Evolutionary conservation across 2,797 vertebrate species (phyloP).

Genomic region (Pitangus sulphuratus): DNA sequence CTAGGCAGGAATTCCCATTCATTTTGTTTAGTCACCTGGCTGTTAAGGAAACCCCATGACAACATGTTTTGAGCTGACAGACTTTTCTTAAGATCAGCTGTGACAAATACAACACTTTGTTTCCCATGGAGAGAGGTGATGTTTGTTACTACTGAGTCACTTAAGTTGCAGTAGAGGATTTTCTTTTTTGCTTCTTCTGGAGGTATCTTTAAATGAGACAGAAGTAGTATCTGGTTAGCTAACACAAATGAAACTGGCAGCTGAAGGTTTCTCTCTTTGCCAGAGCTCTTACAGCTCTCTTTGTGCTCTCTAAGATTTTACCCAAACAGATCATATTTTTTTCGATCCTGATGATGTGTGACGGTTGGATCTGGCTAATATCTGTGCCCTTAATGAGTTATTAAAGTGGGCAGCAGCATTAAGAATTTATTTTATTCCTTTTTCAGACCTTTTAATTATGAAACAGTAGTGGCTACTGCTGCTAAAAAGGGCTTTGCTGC

Average conservation of each 20-base stretch:
- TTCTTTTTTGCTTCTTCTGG: not conserved
- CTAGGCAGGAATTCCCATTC: not conserved
- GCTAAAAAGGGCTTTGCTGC: not conserved
- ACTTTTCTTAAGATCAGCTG: not conserved
- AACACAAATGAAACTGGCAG: not conserved
- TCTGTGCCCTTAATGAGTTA: not conserved
- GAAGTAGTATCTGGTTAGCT: not conserved
- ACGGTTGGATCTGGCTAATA: not conserved
- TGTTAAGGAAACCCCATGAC: not conserved
- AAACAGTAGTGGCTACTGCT: not conserved
- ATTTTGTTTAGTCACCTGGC: constrained; percentile 6
- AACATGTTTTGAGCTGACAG: not conserved
- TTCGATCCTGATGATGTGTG: not conserved
- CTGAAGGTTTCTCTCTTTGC: not conserved
- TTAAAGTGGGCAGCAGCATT: not conserved
- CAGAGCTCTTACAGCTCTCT: not conserved
- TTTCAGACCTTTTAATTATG: not conserved
- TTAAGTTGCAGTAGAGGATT: not conserved
- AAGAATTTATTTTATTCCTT: not conserved
- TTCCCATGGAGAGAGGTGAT: not conserved
- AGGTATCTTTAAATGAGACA: not conserved
- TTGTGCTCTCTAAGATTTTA: not conserved
- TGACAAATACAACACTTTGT: not conserved
- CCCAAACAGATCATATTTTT: not conserved
- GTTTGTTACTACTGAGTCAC: not conserved